Percentiles rank a stretch among this genome's conserved stretches.
These are phyloP conservation scores for Microdon myrmicae DNA, from an alignment of 2,888 invertebrate genomes.

Conservation along the genomic window DNA sequence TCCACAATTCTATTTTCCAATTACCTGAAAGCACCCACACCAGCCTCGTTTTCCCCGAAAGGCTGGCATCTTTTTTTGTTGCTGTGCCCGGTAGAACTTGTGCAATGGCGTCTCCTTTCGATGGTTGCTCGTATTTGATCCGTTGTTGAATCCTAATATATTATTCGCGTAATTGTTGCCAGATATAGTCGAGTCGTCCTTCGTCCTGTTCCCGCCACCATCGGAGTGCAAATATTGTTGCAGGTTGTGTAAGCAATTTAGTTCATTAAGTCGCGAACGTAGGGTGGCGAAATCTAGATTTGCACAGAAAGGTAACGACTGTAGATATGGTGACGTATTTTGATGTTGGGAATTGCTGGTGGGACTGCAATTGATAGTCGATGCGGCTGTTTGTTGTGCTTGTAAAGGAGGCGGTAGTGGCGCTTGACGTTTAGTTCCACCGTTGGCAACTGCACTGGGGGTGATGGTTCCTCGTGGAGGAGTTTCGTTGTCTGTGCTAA, in stretches of 20 bases:
- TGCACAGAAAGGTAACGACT: slow-evolving; percentile 62
- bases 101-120: slow-evolving; percentile 64
- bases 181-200: slow-evolving; percentile 52
- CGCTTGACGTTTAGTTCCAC: slow-evolving; percentile 49
- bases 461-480: slow-evolving; percentile 59
- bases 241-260: slow-evolving; percentile 63
- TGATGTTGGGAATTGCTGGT: slow-evolving; percentile 41
- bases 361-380: slow-evolving; percentile 42
- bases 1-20: too few relatives aligned
- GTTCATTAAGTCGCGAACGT: slow-evolving; percentile 76
- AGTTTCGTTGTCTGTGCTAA: slow-evolving; percentile 62
- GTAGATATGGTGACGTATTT: slow-evolving; percentile 3
- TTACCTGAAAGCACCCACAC: slow-evolving; percentile 88
- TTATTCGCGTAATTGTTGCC: slow-evolving; percentile 64
- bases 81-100: slow-evolving; percentile 66
- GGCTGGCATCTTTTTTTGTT: slow-evolving; percentile 74
- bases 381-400: slow-evolving; percentile 50
- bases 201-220: slow-evolving; percentile 53
- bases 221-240: slow-evolving; percentile 60
- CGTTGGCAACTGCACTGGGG: slow-evolving; percentile 59
- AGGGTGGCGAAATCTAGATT: slow-evolving; percentile 70
- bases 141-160: slow-evolving; percentile 65
- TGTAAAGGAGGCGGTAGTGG: slow-evolving; percentile 45
- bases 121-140: slow-evolving; percentile 34
- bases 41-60: slow-evolving; percentile 71